Evolutionary conservation across 2,113 vertebrate genomes (phyloP).

Genomic region (Mustela lutreola): DNA sequence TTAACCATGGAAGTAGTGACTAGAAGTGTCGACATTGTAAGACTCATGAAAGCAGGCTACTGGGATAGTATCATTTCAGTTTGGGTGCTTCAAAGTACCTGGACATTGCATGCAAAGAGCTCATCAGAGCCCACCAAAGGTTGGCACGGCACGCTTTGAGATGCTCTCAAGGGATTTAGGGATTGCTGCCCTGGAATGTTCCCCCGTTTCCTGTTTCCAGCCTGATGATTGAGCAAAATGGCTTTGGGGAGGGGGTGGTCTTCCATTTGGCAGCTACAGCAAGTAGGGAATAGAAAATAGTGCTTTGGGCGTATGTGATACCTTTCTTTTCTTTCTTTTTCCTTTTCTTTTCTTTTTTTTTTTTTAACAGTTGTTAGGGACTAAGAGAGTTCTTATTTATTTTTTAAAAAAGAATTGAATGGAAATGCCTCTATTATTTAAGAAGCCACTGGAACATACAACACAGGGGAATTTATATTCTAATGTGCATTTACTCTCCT

Average conservation of each 20-base stretch:
- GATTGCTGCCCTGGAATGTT: background rate
- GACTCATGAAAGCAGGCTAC: background rate
- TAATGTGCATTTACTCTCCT: slow-evolving; percentile 52
- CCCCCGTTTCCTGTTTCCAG: slow-evolving; percentile 51
- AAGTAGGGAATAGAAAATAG: slow-evolving; percentile 64
- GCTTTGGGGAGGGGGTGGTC: background rate
- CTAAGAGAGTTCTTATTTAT: slow-evolving; percentile 41
- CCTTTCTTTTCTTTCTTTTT: slow-evolving; percentile 55
- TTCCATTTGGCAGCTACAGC: slow-evolving; percentile 26
- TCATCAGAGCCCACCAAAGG: background rate
- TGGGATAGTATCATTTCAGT: background rate
- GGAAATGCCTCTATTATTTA: slow-evolving; percentile 51
- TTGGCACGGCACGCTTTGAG: background rate
- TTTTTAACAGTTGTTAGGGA: slow-evolving; percentile 38
- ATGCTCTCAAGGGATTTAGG: slow-evolving; percentile 37
- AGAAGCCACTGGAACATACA: background rate
- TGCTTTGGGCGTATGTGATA: slow-evolving; percentile 48
- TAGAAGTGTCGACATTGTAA: background rate
- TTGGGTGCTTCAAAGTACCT: background rate
- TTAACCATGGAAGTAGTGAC: background rate
- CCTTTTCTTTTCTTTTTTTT: slow-evolving; percentile 35
- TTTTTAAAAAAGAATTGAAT: slow-evolving; percentile 33
- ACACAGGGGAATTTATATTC: background rate
- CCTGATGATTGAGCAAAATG: slow-evolving; percentile 2
- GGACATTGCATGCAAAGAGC: background rate